phyloP scores from a whole-genome alignment of 35 echinoderm and acorn worm genomes.

The Patiria miniata region DNA sequence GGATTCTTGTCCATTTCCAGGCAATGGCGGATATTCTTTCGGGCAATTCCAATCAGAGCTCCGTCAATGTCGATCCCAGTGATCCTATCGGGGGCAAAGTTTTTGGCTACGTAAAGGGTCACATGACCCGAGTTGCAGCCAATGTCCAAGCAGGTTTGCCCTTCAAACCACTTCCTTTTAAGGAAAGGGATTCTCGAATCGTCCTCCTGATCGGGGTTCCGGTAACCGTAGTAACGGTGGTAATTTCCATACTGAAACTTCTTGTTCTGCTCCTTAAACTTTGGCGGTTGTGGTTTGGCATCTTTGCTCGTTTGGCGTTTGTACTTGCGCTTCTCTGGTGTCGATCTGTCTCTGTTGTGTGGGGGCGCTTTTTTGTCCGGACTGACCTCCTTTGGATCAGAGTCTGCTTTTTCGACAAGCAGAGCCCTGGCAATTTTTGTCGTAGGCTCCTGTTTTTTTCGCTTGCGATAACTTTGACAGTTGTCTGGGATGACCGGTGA shows the following conservation, averaged over 20 bases:
- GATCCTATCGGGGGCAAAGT: conserved; percentile 72
- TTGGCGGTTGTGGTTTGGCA: conserved; percentile 54
- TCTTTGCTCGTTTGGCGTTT: conserved; percentile 46
- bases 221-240: conserved; percentile 92
- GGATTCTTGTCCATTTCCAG: conserved; percentile 54
- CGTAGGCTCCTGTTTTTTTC: conserved; percentile 86
- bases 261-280: conserved; percentile 77
- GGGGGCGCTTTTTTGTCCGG: conserved; percentile 9
- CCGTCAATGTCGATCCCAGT: conserved; percentile 94
- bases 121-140: conserved; percentile 98
- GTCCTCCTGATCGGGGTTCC: conserved; percentile 72
- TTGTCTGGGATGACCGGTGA: conserved; percentile 95
- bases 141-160: conserved; percentile 91
- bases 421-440: conserved; percentile 73
- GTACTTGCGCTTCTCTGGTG: conserved; percentile 21
- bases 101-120: conserved; percentile 81
- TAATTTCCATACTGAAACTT: conserved; percentile 99
- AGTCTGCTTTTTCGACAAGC: conserved; percentile 46
- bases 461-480: conserved; percentile 47
- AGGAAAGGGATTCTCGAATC: conserved; percentile 71
- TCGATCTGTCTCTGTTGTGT: not conserved
- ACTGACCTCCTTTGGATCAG: not conserved
- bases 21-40: conserved; percentile 86
- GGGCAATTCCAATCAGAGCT: conserved; percentile 82
- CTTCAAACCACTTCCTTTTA: conserved; percentile 86